These are phyloP conservation scores for Sciurus vulgaris DNA, from an alignment of 2,797 vertebrate species.

Conservation along the genomic window DNA sequence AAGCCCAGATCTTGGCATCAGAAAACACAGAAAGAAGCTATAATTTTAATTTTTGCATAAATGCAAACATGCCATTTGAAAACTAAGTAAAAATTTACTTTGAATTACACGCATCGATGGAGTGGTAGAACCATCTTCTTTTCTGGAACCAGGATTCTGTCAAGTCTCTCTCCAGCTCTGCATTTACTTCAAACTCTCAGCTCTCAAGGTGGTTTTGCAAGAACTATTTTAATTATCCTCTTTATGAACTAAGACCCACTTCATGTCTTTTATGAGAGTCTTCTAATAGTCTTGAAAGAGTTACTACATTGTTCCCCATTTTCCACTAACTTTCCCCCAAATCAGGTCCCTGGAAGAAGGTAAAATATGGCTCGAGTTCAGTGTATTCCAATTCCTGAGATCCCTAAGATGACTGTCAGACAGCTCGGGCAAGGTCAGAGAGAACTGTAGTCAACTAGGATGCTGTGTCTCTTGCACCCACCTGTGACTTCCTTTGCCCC, in stretches of 20 bases:
- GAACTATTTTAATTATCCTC: conserved; percentile 1
- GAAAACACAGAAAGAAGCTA: background rate
- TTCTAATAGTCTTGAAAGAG: background rate
- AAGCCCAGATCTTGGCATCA: background rate
- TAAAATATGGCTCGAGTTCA: conserved; percentile 4
- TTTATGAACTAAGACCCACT: background rate
- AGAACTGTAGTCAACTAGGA: background rate
- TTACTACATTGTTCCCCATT: background rate
- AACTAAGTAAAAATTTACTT: background rate
- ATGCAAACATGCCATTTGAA: background rate
- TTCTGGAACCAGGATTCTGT: background rate
- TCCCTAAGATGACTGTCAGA: background rate
- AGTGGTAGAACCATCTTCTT: background rate
- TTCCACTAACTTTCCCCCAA: background rate
- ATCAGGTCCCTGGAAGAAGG: background rate
- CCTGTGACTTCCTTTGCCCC: fast-evolving
- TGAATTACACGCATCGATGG: background rate
- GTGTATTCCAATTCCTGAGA: conserved; percentile 11
- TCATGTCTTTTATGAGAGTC: background rate
- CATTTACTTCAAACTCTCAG: background rate
- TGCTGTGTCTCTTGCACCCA: background rate
- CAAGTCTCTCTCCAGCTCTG: background rate
- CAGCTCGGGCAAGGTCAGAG: background rate
- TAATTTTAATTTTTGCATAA: background rate
- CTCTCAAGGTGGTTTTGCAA: background rate